Evolutionary conservation across 2,113 vertebrate species (phyloP).

Genomic region (Hippoglossus stenolepis): DNA sequence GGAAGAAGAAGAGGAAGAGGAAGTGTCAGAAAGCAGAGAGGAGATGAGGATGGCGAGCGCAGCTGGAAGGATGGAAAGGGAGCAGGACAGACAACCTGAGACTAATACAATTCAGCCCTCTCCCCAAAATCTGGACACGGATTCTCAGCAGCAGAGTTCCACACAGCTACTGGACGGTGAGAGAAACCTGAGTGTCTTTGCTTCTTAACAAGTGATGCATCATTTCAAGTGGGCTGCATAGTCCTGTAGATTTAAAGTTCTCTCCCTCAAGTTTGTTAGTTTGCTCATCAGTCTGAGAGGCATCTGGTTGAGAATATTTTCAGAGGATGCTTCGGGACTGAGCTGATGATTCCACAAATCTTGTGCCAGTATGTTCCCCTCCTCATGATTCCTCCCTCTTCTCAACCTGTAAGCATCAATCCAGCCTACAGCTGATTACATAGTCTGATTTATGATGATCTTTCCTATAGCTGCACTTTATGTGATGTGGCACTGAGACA

Average conservation of each 20-base stretch:
- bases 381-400: not conserved
- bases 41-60: constrained; percentile 32
- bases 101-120: constrained; percentile 51
- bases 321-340: not conserved
- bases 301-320: not conserved
- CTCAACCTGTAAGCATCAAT: constrained; percentile 4
- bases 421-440: not conserved
- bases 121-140: constrained; percentile 43
- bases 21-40: constrained; percentile 16
- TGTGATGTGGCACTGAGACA: too few relatives aligned
- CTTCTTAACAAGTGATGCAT: not conserved
- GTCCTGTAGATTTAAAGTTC: not conserved
- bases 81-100: constrained; percentile 39
- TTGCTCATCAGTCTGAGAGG: not conserved
- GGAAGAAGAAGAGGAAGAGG: constrained; percentile 63
- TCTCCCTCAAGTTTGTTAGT: too few relatives aligned
- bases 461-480: not conserved
- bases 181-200: constrained; percentile 2
- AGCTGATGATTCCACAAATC: not conserved
- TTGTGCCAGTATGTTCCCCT: not conserved
- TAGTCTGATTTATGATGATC: not conserved
- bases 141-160: constrained; percentile 51
- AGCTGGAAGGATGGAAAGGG: constrained; percentile 17
- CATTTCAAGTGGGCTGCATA: not conserved
- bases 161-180: constrained; percentile 60